Base-by-base conservation (phyloP, 2,888 invertebrate genomes). In the Tipula vernalis region DNA sequence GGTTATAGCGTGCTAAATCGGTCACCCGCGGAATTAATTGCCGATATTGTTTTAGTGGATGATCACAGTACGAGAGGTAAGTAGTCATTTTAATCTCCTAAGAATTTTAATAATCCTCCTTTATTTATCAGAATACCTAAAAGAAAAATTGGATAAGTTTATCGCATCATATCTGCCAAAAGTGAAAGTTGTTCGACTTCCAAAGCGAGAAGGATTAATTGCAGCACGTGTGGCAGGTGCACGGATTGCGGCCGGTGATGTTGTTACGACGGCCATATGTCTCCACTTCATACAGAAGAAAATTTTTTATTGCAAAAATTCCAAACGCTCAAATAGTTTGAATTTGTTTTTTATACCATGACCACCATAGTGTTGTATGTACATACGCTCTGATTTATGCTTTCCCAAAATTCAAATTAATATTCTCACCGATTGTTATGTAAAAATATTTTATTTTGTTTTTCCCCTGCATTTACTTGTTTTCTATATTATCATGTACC, bases 21-120 rank as follows among this genome's bases (percentile, higher is more conserved):
- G 86, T 96, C 98, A 0, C 98, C 98, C 0, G 89, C 92, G 0
- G 93, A 95, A 89, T 92, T 98, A 36, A 92, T 98, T 0, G 94
- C 95, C 89, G 98, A 98, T 92, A 94, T 98, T 36, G 95, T 98
- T 89, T 92, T 98, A 86, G 98, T 98, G 0, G 98, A 98, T 89
- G 97, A 97, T 91, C 95, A 93, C 87, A 96, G 96, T 90, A 95
- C 95, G 71, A 96, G 91, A 57, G 86, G 86, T 86, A 12, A n/a
- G 28, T 71, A 71, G 10, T 6, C 3, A 71, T 28, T 28, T 28
- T 28, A 3, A 28, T 28, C 8, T 10, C 28, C 8, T 6, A 83
- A 12, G 2, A 10, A 83, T 4, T 28, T 83, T 83, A 15, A 15
- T 15, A 15, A 71, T 8, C 15, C 4, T 13, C 15, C 36, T 39